Percentiles rank a stretch among this genome's conserved stretches.
These are phyloP conservation scores for Lypha dubia DNA, from an alignment of 2,888 invertebrate genomes.

Conservation along the genomic window DNA sequence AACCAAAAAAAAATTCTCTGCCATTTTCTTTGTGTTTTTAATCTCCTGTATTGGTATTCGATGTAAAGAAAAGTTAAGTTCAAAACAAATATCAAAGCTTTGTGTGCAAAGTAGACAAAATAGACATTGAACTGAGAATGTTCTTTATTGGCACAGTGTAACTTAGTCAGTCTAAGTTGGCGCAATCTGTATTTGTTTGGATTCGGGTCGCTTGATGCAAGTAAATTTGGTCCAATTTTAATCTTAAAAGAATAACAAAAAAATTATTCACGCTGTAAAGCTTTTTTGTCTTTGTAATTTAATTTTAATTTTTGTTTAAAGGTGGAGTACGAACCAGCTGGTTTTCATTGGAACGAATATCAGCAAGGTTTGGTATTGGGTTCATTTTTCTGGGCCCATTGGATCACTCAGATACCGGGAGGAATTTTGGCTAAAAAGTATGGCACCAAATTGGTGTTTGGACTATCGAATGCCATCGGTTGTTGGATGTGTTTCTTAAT, in stretches of 20 bases:
- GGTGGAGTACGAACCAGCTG: constrained; percentile 77
- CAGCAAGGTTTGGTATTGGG: constrained; percentile 87
- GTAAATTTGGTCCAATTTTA: constrained; percentile 1
- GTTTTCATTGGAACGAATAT: constrained; percentile 87
- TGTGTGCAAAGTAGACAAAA: too few relatives aligned
- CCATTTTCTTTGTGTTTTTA: too few relatives aligned
- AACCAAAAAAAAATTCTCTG: too few relatives aligned
- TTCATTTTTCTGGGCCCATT: constrained; percentile 90
- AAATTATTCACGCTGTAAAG: neutral
- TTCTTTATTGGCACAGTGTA: too few relatives aligned
- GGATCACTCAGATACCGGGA: constrained; percentile 89
- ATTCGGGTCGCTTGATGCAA: neutral
- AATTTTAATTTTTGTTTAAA: constrained; percentile 60
- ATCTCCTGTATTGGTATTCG: too few relatives aligned
- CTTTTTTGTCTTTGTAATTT: neutral
- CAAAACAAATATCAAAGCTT: too few relatives aligned
- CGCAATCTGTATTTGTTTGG: too few relatives aligned
- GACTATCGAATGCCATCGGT: constrained; percentile 86
- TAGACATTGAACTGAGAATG: too few relatives aligned
- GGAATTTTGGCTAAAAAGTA: constrained; percentile 87
- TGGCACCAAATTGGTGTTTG: constrained; percentile 89
- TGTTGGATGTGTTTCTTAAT: constrained; percentile 87
- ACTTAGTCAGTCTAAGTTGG: too few relatives aligned
- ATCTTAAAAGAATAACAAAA: neutral
- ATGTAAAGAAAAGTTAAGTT: too few relatives aligned